Conservation (phyloP, 2,797 vertebrate genomes). For the Galago senegalensis region DNA sequence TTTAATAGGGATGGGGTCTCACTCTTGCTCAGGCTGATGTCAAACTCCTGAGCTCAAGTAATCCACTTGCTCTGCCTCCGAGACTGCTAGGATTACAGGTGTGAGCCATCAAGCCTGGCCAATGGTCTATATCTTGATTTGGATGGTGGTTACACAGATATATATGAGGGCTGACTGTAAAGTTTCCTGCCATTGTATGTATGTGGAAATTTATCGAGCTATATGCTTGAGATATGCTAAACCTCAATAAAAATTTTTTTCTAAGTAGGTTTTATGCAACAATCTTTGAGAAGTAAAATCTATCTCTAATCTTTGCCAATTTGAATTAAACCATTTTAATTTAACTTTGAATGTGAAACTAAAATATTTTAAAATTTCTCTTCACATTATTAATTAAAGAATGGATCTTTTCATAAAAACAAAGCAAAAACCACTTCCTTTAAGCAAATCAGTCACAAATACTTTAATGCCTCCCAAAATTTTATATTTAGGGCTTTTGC, state of each 20-base stretch:
- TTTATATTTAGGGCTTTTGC: slow-evolving; percentile 24
- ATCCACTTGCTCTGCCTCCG: too few species aligned
- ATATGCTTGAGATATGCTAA: not conserved
- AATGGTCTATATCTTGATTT: not conserved
- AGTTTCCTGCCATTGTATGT: too few species aligned
- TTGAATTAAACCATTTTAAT: slow-evolving; percentile 42
- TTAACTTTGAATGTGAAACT: slow-evolving; percentile 39
- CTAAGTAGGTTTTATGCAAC: not conserved
- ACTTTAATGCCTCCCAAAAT: not conserved
- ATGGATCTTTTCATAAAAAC: slow-evolving; percentile 51
- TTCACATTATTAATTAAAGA: slow-evolving; percentile 19
- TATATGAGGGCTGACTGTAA: not conserved
- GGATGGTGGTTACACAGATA: not conserved
- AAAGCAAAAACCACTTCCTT: slow-evolving; percentile 15
- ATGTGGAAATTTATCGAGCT: not conserved
- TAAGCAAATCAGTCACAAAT: not conserved
- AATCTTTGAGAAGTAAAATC: slow-evolving; percentile 36
- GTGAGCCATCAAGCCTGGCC: too few species aligned
- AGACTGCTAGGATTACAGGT: too few species aligned
- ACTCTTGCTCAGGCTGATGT: too few species aligned
- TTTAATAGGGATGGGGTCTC: too few species aligned
- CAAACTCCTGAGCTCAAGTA: too few species aligned
- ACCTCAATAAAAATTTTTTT: not conserved
- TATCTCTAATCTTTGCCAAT: slow-evolving; percentile 34
- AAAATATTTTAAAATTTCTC: slow-evolving; percentile 54